Conservation (phyloP, 2,113 vertebrate species). For the Hippocampus mohnikei region DNA sequence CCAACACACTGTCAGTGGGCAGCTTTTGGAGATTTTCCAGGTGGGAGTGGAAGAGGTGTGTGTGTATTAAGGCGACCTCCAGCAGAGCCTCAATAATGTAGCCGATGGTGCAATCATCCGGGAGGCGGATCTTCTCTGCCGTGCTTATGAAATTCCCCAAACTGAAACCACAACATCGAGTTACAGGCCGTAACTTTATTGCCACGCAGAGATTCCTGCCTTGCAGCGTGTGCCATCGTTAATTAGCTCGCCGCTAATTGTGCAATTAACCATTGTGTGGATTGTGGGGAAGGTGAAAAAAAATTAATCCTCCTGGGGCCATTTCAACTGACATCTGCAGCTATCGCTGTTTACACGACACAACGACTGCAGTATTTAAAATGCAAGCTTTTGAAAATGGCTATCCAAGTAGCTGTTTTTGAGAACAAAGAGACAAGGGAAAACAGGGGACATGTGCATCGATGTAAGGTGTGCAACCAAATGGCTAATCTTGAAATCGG, state of each 20-base stretch:
- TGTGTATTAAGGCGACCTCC: constrained; percentile 83
- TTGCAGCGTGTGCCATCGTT: background rate
- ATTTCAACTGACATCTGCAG: no score
- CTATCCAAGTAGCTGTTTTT: no score
- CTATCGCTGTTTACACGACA: no score
- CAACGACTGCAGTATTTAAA: background rate
- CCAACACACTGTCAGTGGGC: constrained; percentile 69
- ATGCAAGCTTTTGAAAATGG: background rate
- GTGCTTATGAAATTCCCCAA: constrained; percentile 96
- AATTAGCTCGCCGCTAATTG: background rate
- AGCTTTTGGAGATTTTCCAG: constrained; percentile 89
- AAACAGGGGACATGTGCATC: no score
- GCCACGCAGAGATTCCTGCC: background rate
- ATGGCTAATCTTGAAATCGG: no score
- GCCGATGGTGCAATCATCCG: constrained; percentile 92
- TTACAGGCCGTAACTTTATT: background rate
- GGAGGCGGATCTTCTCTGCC: constrained; percentile 90
- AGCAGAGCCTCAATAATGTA: constrained; percentile 94
- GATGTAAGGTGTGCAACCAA: no score
- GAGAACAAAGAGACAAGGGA: no score
- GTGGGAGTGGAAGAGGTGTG: constrained; percentile 89
- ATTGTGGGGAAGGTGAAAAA: background rate
- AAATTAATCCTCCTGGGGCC: background rate
- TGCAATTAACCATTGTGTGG: background rate
- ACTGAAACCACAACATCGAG: constrained; percentile 60